Evolutionary conservation across 2,113 vertebrate genomes (phyloP).

Genomic region (Upupa epops): DNA sequence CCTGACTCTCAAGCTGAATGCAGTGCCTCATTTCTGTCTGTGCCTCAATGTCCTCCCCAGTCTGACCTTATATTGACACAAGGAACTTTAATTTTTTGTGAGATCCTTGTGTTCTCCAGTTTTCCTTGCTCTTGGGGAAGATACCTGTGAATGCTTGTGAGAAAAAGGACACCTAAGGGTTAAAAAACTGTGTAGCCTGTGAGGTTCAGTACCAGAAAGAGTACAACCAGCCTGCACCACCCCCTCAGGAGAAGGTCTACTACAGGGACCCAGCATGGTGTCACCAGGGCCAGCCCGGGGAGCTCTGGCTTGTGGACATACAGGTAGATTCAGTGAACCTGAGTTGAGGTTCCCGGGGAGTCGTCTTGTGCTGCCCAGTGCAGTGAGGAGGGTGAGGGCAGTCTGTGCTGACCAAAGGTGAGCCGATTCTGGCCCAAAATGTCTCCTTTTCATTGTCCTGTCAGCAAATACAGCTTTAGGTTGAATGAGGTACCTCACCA

Average conservation of each 20-base stretch:
- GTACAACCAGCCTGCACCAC: not conserved
- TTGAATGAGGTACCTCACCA: not conserved
- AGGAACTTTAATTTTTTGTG: not conserved
- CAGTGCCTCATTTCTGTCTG: rapidly evolving
- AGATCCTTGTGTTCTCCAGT: not conserved
- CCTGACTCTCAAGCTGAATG: not conserved
- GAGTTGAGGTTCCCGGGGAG: not conserved
- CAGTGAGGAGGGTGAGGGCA: not conserved
- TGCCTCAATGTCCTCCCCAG: not conserved
- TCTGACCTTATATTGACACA: not conserved
- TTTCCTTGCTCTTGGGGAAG: not conserved
- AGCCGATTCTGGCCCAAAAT: not conserved
- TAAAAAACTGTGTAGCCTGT: not conserved
- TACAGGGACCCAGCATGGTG: not conserved
- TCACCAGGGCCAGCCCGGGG: not conserved
- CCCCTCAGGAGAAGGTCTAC: not conserved
- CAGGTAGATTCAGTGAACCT: not conserved
- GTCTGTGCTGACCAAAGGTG: not conserved
- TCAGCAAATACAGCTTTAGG: not conserved
- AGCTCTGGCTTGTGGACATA: not conserved
- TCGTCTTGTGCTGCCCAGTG: not conserved
- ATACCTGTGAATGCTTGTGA: not conserved
- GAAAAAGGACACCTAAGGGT: not conserved
- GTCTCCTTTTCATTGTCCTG: not conserved
- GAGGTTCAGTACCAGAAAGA: not conserved